Base-by-base conservation (phyloP, 2,888 invertebrate species). In the Diarsia mendica region DNA sequence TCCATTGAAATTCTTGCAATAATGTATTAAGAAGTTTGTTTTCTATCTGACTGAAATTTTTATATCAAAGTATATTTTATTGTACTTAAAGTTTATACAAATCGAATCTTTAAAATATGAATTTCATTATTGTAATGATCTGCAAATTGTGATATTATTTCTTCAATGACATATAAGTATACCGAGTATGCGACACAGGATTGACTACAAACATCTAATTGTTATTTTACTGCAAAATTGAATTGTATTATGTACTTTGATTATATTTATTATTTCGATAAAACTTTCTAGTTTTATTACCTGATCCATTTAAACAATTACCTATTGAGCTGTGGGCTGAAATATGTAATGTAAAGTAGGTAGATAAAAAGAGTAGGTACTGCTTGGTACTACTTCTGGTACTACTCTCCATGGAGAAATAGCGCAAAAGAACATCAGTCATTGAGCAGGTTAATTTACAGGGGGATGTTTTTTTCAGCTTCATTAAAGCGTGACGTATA, bases 221-320 rank as follows among this genome's bases (percentile, higher is more conserved):
- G 91, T 92, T 93, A 90, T 92, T 92, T 91, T 92, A 87, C 89
- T 89, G 89, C 88, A 89, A 91, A 92, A 89, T 88, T 89, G 76
- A 90, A 91, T 90, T 90, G 91, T 92, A 92, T 92, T 93, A 87
- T 82, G 88, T 89, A 91, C 91, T 91, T 92, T 92, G 89, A 93
- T 92, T 94, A 94, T 94, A 94, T 94, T 93, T 94, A 93, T 94
- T 94, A 93, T 93, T 94, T 93, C 89, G 88, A 92, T 89, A 89
- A 80, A 74, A 48, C 15, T 18, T 44, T 66, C 53, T 75, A n/a
- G 60, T 87, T 88, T 90, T 86, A 86, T 87, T 89, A 60, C 18
- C 18, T 33, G 8, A 48, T 3, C 15, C 3, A 23, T 20, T 5
- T 48, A 23, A 44, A 13, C 9, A 44, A n/a, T 13, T 18, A 65